A percentile compares a stretch with the other conserved stretches of the same genome.
phyloP scores from a whole-genome alignment of 2,113 vertebrate genomes.

The Corvus moneduloides region DNA sequence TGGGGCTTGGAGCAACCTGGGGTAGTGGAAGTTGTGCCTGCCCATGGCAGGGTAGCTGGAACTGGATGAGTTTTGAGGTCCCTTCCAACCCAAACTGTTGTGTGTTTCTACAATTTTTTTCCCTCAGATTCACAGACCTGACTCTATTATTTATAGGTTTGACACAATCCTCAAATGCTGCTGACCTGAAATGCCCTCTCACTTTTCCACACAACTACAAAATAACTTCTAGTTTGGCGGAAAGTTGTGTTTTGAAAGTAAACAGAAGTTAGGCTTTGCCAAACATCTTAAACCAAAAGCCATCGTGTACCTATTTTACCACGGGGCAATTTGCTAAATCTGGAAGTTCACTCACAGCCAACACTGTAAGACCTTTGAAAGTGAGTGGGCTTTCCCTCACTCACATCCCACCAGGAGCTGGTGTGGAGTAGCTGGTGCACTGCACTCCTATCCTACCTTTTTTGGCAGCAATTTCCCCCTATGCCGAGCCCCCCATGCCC shows the following conservation, averaged over 20 bases:
- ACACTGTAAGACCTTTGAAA: neutral
- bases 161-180: neutral
- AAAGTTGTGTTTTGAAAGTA: conserved; percentile 45
- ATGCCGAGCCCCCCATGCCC: accelerated
- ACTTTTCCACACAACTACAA: conserved; percentile 38
- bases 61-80: neutral
- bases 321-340: neutral
- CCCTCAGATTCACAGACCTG: neutral
- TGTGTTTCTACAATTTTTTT: neutral
- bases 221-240: neutral
- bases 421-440: accelerated
- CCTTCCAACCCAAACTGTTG: neutral
- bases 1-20: accelerated
- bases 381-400: neutral
- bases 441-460: accelerated
- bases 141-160: conserved; percentile 32
- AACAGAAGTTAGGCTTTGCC: conserved; percentile 17
- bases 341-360: neutral
- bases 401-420: neutral
- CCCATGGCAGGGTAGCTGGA: neutral
- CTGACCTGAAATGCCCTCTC: conserved; percentile 51
- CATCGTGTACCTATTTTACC: neutral
- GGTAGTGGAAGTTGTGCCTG: neutral
- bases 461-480: neutral
- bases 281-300: neutral